Evolutionary conservation across 2,888 invertebrate species (phyloP), one percentile per base, ranked within the genome.

Genomic region (Chirona hameri): DNA sequence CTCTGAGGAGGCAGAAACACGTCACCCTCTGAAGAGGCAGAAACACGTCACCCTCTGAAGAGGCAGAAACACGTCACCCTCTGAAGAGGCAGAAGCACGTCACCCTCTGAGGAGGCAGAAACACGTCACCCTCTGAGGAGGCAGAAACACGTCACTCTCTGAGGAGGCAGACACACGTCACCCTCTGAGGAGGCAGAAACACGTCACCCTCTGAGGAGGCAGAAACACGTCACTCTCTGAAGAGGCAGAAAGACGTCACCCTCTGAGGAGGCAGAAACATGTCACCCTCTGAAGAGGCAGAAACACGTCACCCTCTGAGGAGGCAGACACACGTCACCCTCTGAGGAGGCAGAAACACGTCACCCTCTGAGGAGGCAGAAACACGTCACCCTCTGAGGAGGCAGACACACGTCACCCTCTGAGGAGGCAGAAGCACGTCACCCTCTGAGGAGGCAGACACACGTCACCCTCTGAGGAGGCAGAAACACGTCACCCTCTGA

Each of bases 11-110:
- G n/a, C 27, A 7, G n/a, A 5, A 24, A 57, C 57, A 65, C 87
- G 87, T 97, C 0, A 97, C 90, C 83, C 94, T 91, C 39, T 90
- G 89, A 55, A 97, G 88, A 4, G n/a, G n/a, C 65, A 7, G n/a
- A 5, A 24, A 57, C 57, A 65, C 0, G n/a, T 12, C 55, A 55
- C 18, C 18, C 14, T 14, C 15, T 55, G 18, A 55, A 2, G 18
- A 18, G 12, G n/a, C n/a, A n/a, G n/a, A n/a, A n/a, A n/a, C n/a
- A n/a, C n/a, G n/a, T n/a, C 0, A 97, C 90, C 83, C 94, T 91
- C 39, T 90, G 89, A 55, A 97, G 88, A 10, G 5, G n/a, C 65
- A 7, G n/a, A 5, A 24, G 21, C 57, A 65, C 87, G 87, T 97
- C 0, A 97, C 90, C 83, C 94, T 91, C 39, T 90, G 89, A 55